These are phyloP conservation scores for Sander lucioperca DNA, from an alignment of 2,113 vertebrate species.

Conservation along the genomic window DNA sequence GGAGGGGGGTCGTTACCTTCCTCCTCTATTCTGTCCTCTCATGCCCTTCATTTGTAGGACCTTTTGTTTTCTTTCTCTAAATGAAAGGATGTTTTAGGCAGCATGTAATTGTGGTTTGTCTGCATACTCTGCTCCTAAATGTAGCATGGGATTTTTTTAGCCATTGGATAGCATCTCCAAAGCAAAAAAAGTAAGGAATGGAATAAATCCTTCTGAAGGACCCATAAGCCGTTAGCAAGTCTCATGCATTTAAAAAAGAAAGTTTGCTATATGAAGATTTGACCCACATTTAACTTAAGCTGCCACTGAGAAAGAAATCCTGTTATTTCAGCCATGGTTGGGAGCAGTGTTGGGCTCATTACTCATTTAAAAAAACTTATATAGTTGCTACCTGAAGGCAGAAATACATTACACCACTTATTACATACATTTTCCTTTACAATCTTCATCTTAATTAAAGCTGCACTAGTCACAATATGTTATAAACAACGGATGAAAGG, in stretches of 20 bases:
- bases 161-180: slow-evolving; percentile 14
- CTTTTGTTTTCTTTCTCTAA: slow-evolving; percentile 13
- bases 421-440: neutral
- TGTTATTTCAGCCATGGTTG: neutral
- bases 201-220: slow-evolving; percentile 25
- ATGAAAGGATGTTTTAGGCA: slow-evolving; percentile 10
- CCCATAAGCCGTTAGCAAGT: neutral
- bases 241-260: neutral
- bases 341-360: neutral
- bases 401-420: neutral
- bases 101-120: slow-evolving; percentile 54
- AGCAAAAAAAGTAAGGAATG: neutral
- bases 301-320: slow-evolving; percentile 19
- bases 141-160: slow-evolving; percentile 3
- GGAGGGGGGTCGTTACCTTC: slow-evolving; percentile 7
- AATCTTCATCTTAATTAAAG: neutral
- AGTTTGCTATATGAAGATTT: neutral
- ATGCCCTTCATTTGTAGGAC: slow-evolving; percentile 11
- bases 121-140: slow-evolving; percentile 36
- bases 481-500: slow-evolving; percentile 11
- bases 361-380: neutral
- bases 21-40: slow-evolving; percentile 13
- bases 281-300: slow-evolving; percentile 17
- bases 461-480: neutral
- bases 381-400: neutral